These are phyloP conservation scores for Tubulanus polymorphus DNA, from an alignment of 2,888 invertebrate species.

Conservation along the genomic window DNA sequence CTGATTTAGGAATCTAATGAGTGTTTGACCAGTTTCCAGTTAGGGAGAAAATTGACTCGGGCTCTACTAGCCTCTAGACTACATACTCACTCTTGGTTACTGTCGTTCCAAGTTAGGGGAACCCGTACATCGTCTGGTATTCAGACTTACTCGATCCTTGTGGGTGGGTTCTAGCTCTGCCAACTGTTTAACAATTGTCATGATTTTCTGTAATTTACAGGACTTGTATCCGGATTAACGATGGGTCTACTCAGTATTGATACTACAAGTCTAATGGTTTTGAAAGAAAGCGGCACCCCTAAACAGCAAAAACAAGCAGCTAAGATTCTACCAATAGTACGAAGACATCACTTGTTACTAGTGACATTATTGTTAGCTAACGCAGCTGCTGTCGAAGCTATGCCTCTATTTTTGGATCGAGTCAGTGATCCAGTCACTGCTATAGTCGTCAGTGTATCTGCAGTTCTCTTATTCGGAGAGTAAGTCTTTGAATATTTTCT, in stretches of 20 bases:
- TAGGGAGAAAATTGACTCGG: no score
- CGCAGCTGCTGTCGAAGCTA: slow-evolving; percentile 49
- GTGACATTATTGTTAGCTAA: slow-evolving; percentile 51
- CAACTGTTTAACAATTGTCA: no score
- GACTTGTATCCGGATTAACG: slow-evolving; percentile 52
- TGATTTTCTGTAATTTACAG: slow-evolving; percentile 26
- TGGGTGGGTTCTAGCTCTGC: no score
- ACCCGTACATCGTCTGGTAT: no score
- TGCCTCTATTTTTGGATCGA: slow-evolving; percentile 51
- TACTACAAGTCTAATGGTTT: slow-evolving; percentile 39
- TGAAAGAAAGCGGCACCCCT: slow-evolving; percentile 43
- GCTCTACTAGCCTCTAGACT: no score
- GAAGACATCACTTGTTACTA: slow-evolving; percentile 46
- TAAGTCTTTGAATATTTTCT: slow-evolving; percentile 30
- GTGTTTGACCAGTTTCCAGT: no score
- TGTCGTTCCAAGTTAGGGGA: no score
- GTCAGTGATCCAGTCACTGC: slow-evolving; percentile 48
- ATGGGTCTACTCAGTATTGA: slow-evolving; percentile 51
- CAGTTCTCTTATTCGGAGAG: slow-evolving; percentile 53
- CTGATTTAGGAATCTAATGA: no score
- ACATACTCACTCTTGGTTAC: no score
- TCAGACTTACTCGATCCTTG: no score
- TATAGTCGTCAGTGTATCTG: slow-evolving; percentile 46
- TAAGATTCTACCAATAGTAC: slow-evolving; percentile 45
- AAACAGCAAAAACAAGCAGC: slow-evolving; percentile 41